Base-by-base conservation (phyloP, 2,113 vertebrate species). In the Vulpes vulpes region DNA sequence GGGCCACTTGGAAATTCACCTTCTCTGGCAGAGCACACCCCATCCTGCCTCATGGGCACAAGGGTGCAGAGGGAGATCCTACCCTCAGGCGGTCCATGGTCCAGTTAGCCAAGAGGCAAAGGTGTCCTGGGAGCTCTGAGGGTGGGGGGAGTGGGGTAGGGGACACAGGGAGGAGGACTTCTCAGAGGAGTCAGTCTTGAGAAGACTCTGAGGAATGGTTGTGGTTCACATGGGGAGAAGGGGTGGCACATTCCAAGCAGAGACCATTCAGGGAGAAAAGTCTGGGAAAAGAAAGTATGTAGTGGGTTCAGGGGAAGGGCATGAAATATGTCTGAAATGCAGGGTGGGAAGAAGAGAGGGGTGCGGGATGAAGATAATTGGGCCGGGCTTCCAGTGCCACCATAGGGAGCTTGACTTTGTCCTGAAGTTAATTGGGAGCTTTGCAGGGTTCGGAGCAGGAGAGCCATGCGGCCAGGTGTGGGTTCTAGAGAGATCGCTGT, bases 1-100 rank as follows among this genome's bases (percentile, higher is more conserved):
- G 38, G 80, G 22, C 27, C 51, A 1, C 25, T 17, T 12, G 9
- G 35, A 11, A 11, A 23, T 8, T 53, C 25, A 11, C 35, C 43
- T 53, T 38, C 0, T 3, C 55, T 35, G 0, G 0, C 1, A 12
- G 43, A 78, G 60, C 38, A 10, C 19, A 20, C 35, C 2, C 0
- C 4, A 8, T 3, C 25, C 0, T 17, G 69, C 69, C 60, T 57
- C 0, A 0, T 17, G 35, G n/a, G 43, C 25, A 14, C 11, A 1
- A 10, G 15, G 78, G 67, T 35, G 16, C 11, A 22, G 62, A 65
- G 38, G 14, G 11, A 12, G 60, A 27, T n/a, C 51, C 49, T 30
- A 2, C 51, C 51, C 7, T 76, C 71, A 27, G 38, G 62, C 9
- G 12, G 6, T 8, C n/a, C 57, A 0, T 43, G 43, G 65, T n/a